Base-by-base conservation (phyloP, 92 coral and sea anemone species). In the Bergia puertoricense region DNA sequence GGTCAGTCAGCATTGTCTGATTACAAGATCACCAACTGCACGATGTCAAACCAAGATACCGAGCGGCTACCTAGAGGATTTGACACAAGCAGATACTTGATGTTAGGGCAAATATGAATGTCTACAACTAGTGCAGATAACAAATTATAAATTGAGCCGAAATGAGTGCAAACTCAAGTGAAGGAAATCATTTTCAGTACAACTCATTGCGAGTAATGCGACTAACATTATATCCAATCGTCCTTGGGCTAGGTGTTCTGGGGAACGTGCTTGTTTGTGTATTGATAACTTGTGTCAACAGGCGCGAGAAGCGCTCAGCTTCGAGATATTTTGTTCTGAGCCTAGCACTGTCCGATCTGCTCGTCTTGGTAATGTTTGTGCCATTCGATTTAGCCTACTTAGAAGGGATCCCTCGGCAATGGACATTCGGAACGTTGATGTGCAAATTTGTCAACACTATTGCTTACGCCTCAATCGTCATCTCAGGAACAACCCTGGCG, bases 391-490 rank as follows among this genome's bases (percentile, higher is more conserved):
- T 76, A 51, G 79, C 79, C 11, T 76, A 76, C 79, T 76, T 76
- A 42, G 79, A 76, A 51, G 79, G 23, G 30, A 23, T 62, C 79
- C 20, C 46, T 41, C 30, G n/a, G 43, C 48, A 41, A 1, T 75
- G 79, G 79, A 40, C 13, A 4, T 76, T 76, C 18, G 79, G 79
- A 8, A 40, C 15, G 79, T 41, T 76, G 16, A 76, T 76, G 79
- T 76, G 79, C 79, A 76, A 76, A 51, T 18, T 76, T 76, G 79
- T 76, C 79, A 76, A 76, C 79, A 76, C 79, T 4, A 41, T 42
- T 51, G 79, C 79, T 8, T 76, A 76, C 46, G 48, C 79, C 9
- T 76, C 79, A 18, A 39, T 40, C 46, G 79, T 76, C 6, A 41
- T 76, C 22, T 76, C 79, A 41, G 79, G 79, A 11, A 76, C 51